A percentile compares a stretch with the other conserved stretches of the same genome.
phyloP scores from a whole-genome alignment of 2,113 vertebrate species.

The Dendrocopos noguchii region DNA sequence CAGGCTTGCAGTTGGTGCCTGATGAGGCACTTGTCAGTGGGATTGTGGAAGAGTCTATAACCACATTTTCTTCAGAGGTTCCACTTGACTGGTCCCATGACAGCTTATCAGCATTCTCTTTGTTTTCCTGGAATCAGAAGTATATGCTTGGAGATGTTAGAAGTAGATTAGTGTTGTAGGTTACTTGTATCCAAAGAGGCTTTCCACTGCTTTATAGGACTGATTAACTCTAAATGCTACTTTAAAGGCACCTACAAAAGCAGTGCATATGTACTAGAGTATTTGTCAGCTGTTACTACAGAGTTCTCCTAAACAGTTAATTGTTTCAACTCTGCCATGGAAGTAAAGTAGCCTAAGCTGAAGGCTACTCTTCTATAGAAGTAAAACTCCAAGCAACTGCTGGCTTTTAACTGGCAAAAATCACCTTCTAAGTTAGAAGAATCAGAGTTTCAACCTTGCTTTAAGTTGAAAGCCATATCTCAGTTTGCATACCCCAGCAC shows the following conservation, averaged over 20 bases:
- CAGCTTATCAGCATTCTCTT: constrained; percentile 67
- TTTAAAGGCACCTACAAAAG: background rate
- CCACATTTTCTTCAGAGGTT: background rate
- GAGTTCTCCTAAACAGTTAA: rapidly evolving
- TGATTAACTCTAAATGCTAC: background rate
- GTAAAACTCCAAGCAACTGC: background rate
- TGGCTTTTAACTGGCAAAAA: background rate
- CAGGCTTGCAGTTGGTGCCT: background rate
- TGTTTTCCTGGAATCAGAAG: constrained; percentile 72
- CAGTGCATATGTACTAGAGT: background rate
- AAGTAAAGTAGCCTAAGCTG: background rate
- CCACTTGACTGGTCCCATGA: background rate
- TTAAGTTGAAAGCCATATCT: background rate
- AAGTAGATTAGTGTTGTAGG: background rate
- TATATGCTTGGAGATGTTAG: background rate
- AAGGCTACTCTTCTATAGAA: background rate
- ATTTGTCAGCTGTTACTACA: background rate
- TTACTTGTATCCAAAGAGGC: background rate
- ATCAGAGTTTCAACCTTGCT: background rate
- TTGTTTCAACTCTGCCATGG: background rate
- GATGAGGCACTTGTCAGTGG: background rate
- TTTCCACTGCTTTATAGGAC: background rate
- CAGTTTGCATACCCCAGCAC: background rate
- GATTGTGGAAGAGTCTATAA: constrained; percentile 1
- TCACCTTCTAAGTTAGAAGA: background rate